A percentile compares a stretch with the other conserved stretches of the same genome.
Evolutionary conservation across 37 sponge, comb jelly and placozoan genomes (phyloP).

Genomic region (Crambe crambe): DNA sequence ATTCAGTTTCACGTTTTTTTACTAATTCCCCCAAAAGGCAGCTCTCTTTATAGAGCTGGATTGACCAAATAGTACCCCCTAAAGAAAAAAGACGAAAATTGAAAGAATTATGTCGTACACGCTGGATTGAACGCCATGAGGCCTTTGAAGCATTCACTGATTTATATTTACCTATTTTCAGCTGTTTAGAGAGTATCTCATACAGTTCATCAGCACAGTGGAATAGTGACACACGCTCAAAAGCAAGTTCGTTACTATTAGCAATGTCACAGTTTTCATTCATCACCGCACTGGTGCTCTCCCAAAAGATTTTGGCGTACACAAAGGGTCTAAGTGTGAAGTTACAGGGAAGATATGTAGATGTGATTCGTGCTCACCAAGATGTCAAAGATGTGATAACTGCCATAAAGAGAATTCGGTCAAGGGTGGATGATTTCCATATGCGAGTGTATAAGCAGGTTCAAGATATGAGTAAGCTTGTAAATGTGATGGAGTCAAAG

Average conservation of each 20-base stretch:
- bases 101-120: constrained; percentile 29
- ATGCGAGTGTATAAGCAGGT: constrained; percentile 14
- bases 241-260: constrained; percentile 45
- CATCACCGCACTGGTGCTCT: constrained; percentile 34
- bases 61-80: not conserved
- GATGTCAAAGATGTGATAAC: constrained; percentile 33
- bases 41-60: constrained; percentile 20
- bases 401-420: not conserved
- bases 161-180: constrained; percentile 6
- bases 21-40: constrained; percentile 17
- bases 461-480: not conserved
- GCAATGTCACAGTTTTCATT: constrained; percentile 50
- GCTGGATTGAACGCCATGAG: constrained; percentile 59
- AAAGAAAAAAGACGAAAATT: constrained; percentile 16
- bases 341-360: constrained; percentile 62
- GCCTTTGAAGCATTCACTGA: constrained; percentile 53
- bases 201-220: constrained; percentile 19
- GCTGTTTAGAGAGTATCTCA: constrained; percentile 33
- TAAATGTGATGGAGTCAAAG: constrained; percentile 36
- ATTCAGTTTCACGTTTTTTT: constrained; percentile 15
- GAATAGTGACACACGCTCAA: constrained; percentile 55
- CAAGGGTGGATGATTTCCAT: constrained; percentile 21
- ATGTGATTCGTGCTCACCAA: constrained; percentile 49
- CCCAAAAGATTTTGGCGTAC: constrained; percentile 42
- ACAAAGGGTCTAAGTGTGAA: constrained; percentile 57